Evolutionary conservation across 1,140 invertebrate genomes (phyloP).

Genomic region (Bombus terrestris): DNA sequence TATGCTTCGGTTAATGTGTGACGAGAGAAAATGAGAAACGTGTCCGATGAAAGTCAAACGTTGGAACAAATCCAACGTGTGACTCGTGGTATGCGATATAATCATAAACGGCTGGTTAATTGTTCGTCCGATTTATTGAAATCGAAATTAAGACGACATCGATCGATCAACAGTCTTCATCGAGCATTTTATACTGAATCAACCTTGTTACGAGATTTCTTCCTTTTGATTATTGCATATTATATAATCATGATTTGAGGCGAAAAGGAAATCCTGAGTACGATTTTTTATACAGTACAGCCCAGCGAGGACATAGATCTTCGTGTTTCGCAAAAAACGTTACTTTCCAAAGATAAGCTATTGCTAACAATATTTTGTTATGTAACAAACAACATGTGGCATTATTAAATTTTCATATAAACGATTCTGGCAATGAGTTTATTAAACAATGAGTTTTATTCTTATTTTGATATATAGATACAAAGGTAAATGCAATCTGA

Average conservation of each 20-base stretch:
- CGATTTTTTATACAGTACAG: neutral
- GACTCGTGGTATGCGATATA: slow-evolving; percentile 5
- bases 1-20: slow-evolving; percentile 48
- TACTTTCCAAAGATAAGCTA: slow-evolving; percentile 3
- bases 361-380: neutral
- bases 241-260: slow-evolving; percentile 55
- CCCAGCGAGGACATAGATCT: neutral
- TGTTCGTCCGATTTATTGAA: slow-evolving; percentile 2
- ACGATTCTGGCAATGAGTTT: neutral
- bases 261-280: slow-evolving; percentile 48
- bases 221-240: slow-evolving; percentile 7
- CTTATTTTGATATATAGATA: neutral
- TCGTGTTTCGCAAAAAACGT: neutral
- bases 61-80: slow-evolving; percentile 61
- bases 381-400: neutral
- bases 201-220: neutral
- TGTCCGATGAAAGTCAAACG: slow-evolving; percentile 60
- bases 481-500: slow-evolving; percentile 3
- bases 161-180: neutral
- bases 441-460: neutral
- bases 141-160: neutral
- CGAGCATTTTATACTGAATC: too few species aligned
- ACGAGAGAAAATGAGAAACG: slow-evolving; percentile 54
- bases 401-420: neutral
- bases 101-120: slow-evolving; percentile 57